phyloP scores from a whole-genome alignment of 2,888 invertebrate genomes.

The Aphodius sticticus region DNA sequence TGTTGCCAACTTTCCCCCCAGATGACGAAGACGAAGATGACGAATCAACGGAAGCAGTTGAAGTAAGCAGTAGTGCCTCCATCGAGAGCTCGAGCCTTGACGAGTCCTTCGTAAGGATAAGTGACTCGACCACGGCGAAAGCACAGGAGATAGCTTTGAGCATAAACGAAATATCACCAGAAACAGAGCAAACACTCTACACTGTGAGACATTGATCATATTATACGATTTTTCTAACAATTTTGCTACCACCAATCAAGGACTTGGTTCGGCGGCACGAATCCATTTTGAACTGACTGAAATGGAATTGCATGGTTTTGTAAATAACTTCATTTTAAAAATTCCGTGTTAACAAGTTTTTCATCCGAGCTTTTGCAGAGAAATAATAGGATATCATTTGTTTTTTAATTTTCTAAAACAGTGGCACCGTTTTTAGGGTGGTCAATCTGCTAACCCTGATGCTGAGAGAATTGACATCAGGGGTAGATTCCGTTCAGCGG shows the following conservation, averaged over 20 bases:
- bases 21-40: conserved; percentile 72
- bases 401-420: neutral
- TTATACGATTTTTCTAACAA: conserved; percentile 13
- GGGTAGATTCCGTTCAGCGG: neutral
- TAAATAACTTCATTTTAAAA: neutral
- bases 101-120: conserved; percentile 27
- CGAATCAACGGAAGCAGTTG: conserved; percentile 56
- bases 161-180: conserved; percentile 29
- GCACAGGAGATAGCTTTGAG: conserved; percentile 28
- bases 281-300: neutral
- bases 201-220: conserved; percentile 29
- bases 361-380: neutral
- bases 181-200: conserved; percentile 22
- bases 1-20: conserved; percentile 72
- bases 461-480: neutral
- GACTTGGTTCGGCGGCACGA: neutral
- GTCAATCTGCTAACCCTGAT: neutral
- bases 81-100: conserved; percentile 5
- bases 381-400: neutral
- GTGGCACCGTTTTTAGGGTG: neutral
- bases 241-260: conserved; percentile 10
- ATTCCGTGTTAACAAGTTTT: neutral
- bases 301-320: neutral
- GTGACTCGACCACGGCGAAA: conserved; percentile 12
- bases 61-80: conserved; percentile 10